These are phyloP conservation scores for Lophotis ruficrista DNA, from an alignment of 2,113 vertebrate species.

Conservation along the genomic window DNA sequence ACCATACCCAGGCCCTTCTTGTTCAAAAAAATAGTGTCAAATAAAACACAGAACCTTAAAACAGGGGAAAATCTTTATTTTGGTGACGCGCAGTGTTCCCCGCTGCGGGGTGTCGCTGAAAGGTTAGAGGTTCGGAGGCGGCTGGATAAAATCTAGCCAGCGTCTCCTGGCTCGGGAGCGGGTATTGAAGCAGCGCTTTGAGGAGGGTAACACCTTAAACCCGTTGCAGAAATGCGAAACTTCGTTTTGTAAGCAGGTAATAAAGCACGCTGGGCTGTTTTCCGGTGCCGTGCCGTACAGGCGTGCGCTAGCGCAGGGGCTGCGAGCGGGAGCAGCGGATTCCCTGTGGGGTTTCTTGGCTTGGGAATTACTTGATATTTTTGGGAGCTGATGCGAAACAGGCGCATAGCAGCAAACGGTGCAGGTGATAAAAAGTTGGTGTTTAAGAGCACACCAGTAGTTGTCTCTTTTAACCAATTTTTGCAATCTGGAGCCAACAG, in stretches of 20 bases:
- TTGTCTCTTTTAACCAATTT: neutral
- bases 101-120: neutral
- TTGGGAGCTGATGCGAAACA: neutral
- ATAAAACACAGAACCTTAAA: neutral
- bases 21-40: neutral
- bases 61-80: neutral
- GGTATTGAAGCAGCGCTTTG: neutral
- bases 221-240: neutral
- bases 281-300: accelerated
- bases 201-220: neutral
- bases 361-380: neutral
- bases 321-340: neutral
- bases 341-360: neutral
- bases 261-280: neutral
- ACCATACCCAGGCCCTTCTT: neutral
- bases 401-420: neutral
- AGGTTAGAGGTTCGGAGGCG: neutral
- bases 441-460: neutral
- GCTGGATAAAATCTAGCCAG: neutral
- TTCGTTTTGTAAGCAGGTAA: neutral
- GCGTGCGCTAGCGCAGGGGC: neutral
- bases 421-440: neutral
- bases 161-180: neutral
- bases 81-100: neutral
- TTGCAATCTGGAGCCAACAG: neutral